phyloP scores from a whole-genome alignment of 2,113 vertebrate species.

The Thinocorus orbignyianus region DNA sequence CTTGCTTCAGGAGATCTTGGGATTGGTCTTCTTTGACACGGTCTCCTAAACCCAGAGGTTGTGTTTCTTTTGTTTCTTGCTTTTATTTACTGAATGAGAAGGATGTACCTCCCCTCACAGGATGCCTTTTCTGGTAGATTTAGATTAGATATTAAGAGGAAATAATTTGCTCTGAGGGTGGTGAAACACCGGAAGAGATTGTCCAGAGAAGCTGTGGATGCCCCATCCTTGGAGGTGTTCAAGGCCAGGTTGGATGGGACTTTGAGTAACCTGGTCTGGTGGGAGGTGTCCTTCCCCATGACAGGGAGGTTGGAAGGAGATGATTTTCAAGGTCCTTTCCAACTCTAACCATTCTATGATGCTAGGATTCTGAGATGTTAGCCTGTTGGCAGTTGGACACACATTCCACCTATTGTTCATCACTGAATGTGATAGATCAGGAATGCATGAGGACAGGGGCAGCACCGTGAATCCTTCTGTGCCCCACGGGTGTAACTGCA shows the following conservation, averaged over 20 bases:
- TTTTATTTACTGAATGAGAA: not conserved
- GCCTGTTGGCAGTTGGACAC: not conserved
- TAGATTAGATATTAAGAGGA: not conserved
- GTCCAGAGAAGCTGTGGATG: not conserved
- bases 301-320: not conserved
- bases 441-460: accelerated
- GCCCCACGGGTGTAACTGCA: not conserved
- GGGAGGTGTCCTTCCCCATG: not conserved
- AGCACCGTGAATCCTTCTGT: not conserved
- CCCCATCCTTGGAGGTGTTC: not conserved
- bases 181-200: not conserved
- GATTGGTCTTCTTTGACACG: not conserved
- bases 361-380: not conserved
- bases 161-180: not conserved
- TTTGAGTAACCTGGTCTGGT: not conserved
- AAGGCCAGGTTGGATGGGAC: not conserved
- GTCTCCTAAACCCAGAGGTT: not conserved
- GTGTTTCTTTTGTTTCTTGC: not conserved
- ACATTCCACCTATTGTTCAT: accelerated
- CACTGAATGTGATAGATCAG: accelerated
- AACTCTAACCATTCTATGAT: not conserved
- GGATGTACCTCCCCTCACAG: not conserved
- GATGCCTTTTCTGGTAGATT: not conserved
- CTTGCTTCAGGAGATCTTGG: not conserved
- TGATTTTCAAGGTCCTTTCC: not conserved